Conservation (phyloP, 2,113 vertebrate genomes). For the Lota lota region DNA sequence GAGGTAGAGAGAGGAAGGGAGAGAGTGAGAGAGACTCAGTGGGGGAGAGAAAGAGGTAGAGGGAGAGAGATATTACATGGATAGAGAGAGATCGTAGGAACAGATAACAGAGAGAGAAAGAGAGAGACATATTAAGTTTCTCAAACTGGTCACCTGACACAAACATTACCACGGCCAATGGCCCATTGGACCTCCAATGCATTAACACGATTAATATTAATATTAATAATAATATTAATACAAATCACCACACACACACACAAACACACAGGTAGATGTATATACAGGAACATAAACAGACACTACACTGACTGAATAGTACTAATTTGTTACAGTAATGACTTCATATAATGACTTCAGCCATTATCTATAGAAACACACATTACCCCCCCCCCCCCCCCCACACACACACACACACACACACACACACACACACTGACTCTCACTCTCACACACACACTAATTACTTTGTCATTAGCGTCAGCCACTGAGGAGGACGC, state of each 20-base stretch:
- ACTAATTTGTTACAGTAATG: neutral
- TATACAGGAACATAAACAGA: conserved; percentile 14
- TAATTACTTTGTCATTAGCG: conserved; percentile 64
- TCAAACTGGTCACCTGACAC: no score
- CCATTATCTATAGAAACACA: neutral
- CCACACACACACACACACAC: conserved; percentile 8
- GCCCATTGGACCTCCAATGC: no score
- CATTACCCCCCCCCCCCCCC: neutral
- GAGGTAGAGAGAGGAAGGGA: neutral
- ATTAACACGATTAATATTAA: no score
- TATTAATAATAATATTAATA: no score
- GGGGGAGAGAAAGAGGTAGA: conserved; percentile 26
- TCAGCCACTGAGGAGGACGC: conserved; percentile 50
- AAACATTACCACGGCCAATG: no score
- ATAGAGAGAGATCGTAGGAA: neutral
- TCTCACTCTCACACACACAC: conserved; percentile 16
- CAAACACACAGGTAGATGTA: neutral
- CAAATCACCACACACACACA: neutral
- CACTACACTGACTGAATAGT: conserved; percentile 5
- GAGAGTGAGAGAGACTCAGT: conserved; percentile 11
- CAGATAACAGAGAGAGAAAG: conserved; percentile 31
- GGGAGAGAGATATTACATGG: neutral
- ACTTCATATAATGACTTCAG: neutral
- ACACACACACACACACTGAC: conserved; percentile 12
- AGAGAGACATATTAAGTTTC: conserved; percentile 34